A percentile compares a stretch with the other conserved stretches of the same genome.
phyloP scores from a whole-genome alignment of 2,888 invertebrate genomes.

The Dascillus cervinus region DNA sequence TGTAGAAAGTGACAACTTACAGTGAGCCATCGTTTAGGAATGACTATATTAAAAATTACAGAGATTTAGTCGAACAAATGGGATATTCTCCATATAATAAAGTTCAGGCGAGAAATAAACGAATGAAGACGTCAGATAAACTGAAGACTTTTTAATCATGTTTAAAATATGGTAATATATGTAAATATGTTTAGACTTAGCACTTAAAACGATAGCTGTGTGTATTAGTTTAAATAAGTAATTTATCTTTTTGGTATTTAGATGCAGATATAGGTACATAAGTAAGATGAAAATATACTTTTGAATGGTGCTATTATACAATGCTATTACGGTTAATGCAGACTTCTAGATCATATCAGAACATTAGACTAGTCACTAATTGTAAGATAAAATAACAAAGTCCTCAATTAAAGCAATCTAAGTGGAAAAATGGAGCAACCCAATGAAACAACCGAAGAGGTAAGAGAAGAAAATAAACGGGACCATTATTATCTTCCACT shows the following conservation, averaged over 20 bases:
- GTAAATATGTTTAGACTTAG: slow-evolving; percentile 31
- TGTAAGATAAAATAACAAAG: too few species aligned
- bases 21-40: slow-evolving; percentile 27
- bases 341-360: too few species aligned
- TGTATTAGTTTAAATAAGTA: slow-evolving; percentile 19
- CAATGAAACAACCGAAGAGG: too few species aligned
- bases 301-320: too few species aligned
- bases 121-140: slow-evolving; percentile 28
- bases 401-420: too few species aligned
- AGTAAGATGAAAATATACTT: too few species aligned
- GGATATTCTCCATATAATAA: slow-evolving; percentile 18
- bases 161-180: slow-evolving; percentile 34
- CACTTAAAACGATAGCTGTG: slow-evolving; percentile 26
- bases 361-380: too few species aligned
- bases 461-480: too few species aligned
- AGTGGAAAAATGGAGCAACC: too few species aligned
- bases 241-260: slow-evolving; percentile 17
- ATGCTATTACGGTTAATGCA: too few species aligned
- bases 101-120: slow-evolving; percentile 25
- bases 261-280: too few species aligned
- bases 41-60: slow-evolving; percentile 33
- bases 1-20: slow-evolving; percentile 24
- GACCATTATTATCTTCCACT: too few species aligned
- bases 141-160: slow-evolving; percentile 33
- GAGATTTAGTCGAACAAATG: slow-evolving; percentile 28